Base-by-base conservation (phyloP, 2,113 vertebrate genomes). In the Hoplias malabaricus region DNA sequence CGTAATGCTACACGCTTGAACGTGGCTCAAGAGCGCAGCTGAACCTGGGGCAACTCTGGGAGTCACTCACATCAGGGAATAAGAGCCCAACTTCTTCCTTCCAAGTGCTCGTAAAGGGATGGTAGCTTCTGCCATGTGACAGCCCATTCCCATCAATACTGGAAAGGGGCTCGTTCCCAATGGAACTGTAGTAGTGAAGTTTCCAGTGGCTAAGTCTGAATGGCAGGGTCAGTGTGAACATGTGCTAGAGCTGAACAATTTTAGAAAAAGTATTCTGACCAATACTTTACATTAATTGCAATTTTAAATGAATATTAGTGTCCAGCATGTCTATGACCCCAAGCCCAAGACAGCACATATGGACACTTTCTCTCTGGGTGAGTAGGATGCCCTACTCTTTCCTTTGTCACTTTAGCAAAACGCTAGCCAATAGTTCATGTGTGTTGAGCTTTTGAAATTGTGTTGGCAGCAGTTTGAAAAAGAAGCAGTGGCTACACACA, bases 11-110 rank as follows among this genome's bases (percentile, higher is more conserved):
- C 69, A 75, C 16, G 53, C 50, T 73, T 80, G 50, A 54, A 40
- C 48, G 31, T 78, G 82, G 87, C 86, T 81, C 31, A 71, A 63
- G 76, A 80, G 53, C 57, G 34, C 31, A 33, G n/a, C 61, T 10
- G 21, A 59, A 57, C 68, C 27, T 59, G 72, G 42, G 68, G 67
- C 43, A 62, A 36, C 43, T 75, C 21, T 2, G 34, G 50, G 46
- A 68, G 53, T 77, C 42, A 36, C 46, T 77, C 46, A 75, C 29
- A 29, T 63, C 53, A 42, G 76, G 57, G 65, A 69, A 75, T 70
- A 33, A 50, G 56, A 48, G 31, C 77, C 77, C 65, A 34, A 66
- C 77, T 53, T 14, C 34, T 72, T 79, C 27, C 48, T 57, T 77
- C 40, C 48, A 79, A 46, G 10, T 34, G 23, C 68, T 63, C 69